A percentile compares a stretch with the other conserved stretches of the same genome.
Conservation (phyloP, 1,140 invertebrate species). For the Reticulitermes speratus region DNA sequence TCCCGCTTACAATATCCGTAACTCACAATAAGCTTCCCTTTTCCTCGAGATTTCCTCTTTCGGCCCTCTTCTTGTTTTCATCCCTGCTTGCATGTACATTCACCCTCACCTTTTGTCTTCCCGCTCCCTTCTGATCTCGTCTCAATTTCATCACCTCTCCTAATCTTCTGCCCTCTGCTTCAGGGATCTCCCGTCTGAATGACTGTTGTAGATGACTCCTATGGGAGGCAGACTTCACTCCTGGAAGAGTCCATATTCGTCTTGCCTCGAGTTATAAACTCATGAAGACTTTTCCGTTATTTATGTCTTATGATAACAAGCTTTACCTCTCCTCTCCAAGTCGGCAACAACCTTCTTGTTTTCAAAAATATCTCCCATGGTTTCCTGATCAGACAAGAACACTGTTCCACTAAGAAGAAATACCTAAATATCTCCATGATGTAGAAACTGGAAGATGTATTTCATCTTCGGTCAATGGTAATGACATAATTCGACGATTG, state of each 20-base stretch:
- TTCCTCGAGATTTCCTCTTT: background rate
- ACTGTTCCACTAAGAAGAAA: no score
- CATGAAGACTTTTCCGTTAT: background rate
- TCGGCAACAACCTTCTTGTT: no score
- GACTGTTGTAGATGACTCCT: background rate
- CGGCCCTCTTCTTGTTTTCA: background rate
- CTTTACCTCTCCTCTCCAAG: no score
- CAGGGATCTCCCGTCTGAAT: background rate
- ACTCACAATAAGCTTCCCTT: conserved; percentile 1
- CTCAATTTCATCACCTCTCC: conserved; percentile 13
- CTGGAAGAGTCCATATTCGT: background rate
- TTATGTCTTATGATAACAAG: background rate
- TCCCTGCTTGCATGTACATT: background rate
- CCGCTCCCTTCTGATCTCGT: background rate
- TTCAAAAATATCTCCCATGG: no score
- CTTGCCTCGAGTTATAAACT: background rate
- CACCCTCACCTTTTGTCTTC: background rate
- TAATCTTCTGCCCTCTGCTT: background rate
- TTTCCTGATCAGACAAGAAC: no score
- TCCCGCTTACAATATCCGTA: background rate
- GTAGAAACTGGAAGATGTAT: no score
- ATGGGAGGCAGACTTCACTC: conserved; percentile 2
- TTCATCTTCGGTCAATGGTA: no score
- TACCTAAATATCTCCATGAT: no score
- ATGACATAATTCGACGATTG: no score